Evolutionary conservation across 2,113 vertebrate species (phyloP).

Genomic region (Oncorhynchus masou): DNA sequence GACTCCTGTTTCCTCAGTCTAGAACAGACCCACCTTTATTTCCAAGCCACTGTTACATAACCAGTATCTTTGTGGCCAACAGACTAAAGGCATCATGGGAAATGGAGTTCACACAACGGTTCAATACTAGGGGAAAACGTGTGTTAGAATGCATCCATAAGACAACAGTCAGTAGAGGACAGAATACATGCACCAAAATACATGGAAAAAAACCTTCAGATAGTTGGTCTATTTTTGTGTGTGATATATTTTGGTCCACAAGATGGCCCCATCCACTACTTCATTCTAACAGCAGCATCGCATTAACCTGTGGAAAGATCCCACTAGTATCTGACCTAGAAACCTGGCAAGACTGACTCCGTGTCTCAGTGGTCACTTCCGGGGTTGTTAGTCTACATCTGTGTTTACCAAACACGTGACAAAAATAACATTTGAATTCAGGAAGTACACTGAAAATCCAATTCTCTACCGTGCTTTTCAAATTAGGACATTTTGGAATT

Average conservation of each 20-base stretch:
- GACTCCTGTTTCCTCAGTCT: too few relatives aligned
- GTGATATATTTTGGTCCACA: constrained; percentile 21
- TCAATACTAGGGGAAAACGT: not conserved
- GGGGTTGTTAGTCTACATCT: too few relatives aligned
- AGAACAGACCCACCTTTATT: too few relatives aligned
- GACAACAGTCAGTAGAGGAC: not conserved
- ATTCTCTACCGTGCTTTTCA: too few relatives aligned
- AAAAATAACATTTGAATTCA: too few relatives aligned
- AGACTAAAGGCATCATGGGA: not conserved
- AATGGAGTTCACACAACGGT: not conserved
- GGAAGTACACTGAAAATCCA: too few relatives aligned
- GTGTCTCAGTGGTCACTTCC: too few relatives aligned
- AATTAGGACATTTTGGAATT: too few relatives aligned
- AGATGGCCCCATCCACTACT: constrained; percentile 20
- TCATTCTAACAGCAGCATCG: not conserved
- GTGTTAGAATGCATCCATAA: not conserved
- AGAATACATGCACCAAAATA: not conserved
- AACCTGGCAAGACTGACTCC: not conserved
- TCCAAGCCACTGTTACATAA: not conserved
- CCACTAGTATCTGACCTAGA: not conserved
- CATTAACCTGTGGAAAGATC: not conserved
- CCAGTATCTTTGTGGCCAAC: not conserved
- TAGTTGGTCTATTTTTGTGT: not conserved
- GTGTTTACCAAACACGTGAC: too few relatives aligned
- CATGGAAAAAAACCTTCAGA: not conserved